Evolutionary conservation across 2,888 invertebrate genomes (phyloP), one percentile per base, ranked within the genome.

Genomic region (Mellilla xanthometata): DNA sequence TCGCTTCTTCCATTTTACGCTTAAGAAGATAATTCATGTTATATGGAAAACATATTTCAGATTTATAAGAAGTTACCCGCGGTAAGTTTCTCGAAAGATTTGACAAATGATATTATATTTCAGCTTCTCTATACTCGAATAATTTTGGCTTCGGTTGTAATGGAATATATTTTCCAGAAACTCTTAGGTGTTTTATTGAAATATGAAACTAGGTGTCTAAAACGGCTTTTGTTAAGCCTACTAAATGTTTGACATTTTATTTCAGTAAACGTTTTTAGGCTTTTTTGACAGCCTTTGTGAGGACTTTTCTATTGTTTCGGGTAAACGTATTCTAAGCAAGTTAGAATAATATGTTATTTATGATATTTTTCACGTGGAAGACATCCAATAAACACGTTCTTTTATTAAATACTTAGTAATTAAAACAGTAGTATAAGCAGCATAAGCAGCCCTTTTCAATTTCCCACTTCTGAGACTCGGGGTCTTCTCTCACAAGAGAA

Each of bases 1-100:
- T 59, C 55, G 68, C 65, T 65, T 69, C 70, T 70, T 73, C 71
- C 68, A 68, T 65, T 72, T 74, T 67, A 72, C 62, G 69, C 60
- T 70, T 61, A 60, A 61, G 61, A 48, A 62, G 59, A 68, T 72
- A 68, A 66, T 68, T 71, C 65, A 62, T 62, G 61, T 63, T 54
- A 58, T 58, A 60, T 64, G 57, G 63, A 63, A 47, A 60, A 63
- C 57, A 62, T 70, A 67, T 67, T 62, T 62, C 56, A 64, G 68
- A 63, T 67, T 67, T 49, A 62, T 49, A 59, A 58, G 50, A 63
- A 56, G 53, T 60, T 59, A 59, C 54, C 43, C 41, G 44, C 59
- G 61, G 58, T 66, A 65, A 58, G 53, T 63, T 61, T 48, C 47
- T 49, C 51, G 44, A 54, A 45, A 54, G 54, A 49, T 60, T 46